Conservation (phyloP, 2,797 vertebrate genomes). For the Danio jaintianensis region DNA sequence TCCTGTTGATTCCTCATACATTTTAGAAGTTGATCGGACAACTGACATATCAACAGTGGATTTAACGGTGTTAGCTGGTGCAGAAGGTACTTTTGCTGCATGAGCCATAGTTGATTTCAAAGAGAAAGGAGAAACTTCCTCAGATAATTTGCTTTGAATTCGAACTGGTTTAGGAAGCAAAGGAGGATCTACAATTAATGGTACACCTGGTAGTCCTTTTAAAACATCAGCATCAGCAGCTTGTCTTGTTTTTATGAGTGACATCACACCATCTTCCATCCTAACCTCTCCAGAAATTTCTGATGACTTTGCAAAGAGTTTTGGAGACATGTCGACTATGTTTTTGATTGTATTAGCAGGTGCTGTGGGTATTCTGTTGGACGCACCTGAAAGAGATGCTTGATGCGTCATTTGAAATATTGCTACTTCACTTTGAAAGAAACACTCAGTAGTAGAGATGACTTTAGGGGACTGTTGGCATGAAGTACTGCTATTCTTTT, state of each 20-base stretch:
- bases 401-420: not conserved
- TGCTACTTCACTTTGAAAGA: not conserved
- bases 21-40: slow-evolving; percentile 47
- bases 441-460: not conserved
- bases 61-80: slow-evolving; percentile 74
- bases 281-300: slow-evolving; percentile 3
- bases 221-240: slow-evolving; percentile 58
- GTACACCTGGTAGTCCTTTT: slow-evolving; percentile 65
- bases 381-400: slow-evolving; percentile 1
- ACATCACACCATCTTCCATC: slow-evolving; percentile 63
- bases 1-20: slow-evolving; percentile 41
- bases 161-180: slow-evolving; percentile 21
- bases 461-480: not conserved
- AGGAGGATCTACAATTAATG: slow-evolving; percentile 70
- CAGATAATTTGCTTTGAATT: slow-evolving; percentile 6
- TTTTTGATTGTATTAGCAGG: slow-evolving; percentile 42
- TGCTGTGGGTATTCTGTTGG: slow-evolving; percentile 29
- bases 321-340: slow-evolving; percentile 76
- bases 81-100: slow-evolving; percentile 58
- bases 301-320: slow-evolving; percentile 46
- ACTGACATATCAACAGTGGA: slow-evolving; percentile 76
- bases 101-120: slow-evolving; percentile 18
- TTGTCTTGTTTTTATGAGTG: slow-evolving; percentile 66
- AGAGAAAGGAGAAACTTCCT: slow-evolving; percentile 12
- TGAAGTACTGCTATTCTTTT: slow-evolving; percentile 1